Percentiles rank a stretch among this genome's conserved stretches.
Conservation (phyloP, 23 tunicate species). For the Clavelina lepadiformis region DNA sequence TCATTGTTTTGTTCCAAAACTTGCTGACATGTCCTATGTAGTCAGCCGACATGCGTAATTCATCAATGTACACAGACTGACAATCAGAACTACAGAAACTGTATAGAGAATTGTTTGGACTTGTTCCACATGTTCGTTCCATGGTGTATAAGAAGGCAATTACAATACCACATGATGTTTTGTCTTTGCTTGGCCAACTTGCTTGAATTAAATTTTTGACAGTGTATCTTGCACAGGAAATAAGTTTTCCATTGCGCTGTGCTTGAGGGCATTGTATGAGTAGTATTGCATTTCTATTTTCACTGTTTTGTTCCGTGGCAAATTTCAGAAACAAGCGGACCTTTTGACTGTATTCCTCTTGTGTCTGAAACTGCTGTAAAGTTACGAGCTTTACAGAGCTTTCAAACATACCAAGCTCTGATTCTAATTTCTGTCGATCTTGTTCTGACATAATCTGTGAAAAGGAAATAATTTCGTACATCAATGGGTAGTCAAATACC, state of each 20-base stretch:
- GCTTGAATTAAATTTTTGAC: constrained; percentile 37
- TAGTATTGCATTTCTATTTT: constrained; percentile 11
- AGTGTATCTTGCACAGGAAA: constrained; percentile 66
- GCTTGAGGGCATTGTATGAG: constrained; percentile 78
- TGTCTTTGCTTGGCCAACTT: not conserved
- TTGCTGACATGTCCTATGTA: constrained; percentile 30
- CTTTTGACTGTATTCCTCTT: constrained; percentile 32
- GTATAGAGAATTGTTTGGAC: not conserved
- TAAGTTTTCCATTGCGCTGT: constrained; percentile 33
- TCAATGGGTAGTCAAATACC: not conserved
- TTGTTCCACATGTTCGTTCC: constrained; percentile 21
- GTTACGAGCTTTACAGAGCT: constrained; percentile 34
- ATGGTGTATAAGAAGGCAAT: constrained; percentile 64
- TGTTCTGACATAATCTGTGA: constrained; percentile 45
- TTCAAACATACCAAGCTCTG: constrained; percentile 10
- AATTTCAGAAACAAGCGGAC: constrained; percentile 33
- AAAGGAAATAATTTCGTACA: constrained; percentile 49
- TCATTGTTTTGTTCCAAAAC: constrained; percentile 22
- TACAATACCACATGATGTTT: not conserved
- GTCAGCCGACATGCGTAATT: constrained; percentile 37
- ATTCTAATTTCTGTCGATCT: constrained; percentile 29
- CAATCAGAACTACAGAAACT: constrained; percentile 36
- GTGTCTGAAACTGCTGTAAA: constrained; percentile 67
- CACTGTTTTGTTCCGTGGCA: not conserved
- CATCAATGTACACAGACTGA: constrained; percentile 47